phyloP scores from a whole-genome alignment of 2,797 vertebrate species.

The Masticophis lateralis region DNA sequence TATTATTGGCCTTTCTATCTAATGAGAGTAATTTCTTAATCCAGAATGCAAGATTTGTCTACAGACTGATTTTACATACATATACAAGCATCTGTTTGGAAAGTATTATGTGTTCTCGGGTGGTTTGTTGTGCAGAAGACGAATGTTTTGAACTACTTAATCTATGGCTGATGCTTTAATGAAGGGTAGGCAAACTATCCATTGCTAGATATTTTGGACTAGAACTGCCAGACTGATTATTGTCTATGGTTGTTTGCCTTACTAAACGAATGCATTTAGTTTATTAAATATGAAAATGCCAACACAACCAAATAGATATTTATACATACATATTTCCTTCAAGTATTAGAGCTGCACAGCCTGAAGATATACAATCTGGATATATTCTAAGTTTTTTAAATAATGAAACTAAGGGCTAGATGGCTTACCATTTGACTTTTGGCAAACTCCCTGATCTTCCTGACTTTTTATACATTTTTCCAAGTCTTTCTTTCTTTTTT shows the following conservation, averaged over 20 bases:
- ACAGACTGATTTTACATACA: background rate
- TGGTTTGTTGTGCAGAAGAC: background rate
- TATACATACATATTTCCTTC: background rate
- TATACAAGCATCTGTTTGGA: background rate
- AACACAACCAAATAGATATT: background rate
- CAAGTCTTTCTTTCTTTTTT: background rate
- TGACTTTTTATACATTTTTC: background rate
- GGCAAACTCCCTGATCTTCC: background rate
- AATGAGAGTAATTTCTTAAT: background rate
- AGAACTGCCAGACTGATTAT: background rate
- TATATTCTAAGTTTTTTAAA: background rate
- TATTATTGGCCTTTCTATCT: background rate
- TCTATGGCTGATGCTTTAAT: background rate
- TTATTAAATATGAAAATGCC: background rate
- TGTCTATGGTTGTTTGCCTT: background rate
- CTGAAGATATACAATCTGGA: too few relatives aligned
- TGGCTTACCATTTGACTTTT: background rate
- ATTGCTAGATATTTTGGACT: background rate
- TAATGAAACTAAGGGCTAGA: background rate
- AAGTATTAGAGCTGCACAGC: background rate
- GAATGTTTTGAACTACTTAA: background rate
- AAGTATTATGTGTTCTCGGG: background rate
- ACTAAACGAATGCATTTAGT: too few relatives aligned
- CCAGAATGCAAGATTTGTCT: background rate
- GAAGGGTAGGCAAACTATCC: background rate